These are phyloP conservation scores for Caenorhabditis drosophilae DNA, from an alignment of 2,888 invertebrate species.

Conservation along the genomic window DNA sequence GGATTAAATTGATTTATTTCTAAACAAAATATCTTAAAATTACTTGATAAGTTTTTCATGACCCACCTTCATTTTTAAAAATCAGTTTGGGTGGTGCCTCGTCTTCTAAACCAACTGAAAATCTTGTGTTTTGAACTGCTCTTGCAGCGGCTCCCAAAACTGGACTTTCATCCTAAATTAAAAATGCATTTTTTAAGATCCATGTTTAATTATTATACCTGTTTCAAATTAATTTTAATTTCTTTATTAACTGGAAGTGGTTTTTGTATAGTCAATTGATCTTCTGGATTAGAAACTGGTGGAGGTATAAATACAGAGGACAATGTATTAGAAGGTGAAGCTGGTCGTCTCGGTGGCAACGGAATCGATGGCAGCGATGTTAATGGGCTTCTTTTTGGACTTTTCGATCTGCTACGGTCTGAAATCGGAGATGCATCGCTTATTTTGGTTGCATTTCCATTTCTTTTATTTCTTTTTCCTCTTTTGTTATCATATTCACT, in stretches of 20 bases:
- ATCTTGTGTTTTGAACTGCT: background rate
- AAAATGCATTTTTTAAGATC: no score
- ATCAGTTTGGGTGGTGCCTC: background rate
- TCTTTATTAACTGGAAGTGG: background rate
- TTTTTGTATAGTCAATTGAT: background rate
- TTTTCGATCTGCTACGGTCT: no score
- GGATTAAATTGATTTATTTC: background rate
- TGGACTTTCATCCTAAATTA: no score
- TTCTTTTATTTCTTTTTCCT: background rate
- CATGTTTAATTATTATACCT: no score
- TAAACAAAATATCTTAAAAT: background rate
- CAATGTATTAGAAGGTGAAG: no score
- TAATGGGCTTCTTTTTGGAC: no score
- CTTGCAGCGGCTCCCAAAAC: background rate
- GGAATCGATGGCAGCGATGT: no score
- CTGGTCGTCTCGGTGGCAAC: background rate
- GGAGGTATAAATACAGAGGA: background rate
- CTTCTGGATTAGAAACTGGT: background rate
- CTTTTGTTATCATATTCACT: background rate
- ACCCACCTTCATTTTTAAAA: background rate
- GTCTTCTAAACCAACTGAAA: slow-evolving; percentile 1
- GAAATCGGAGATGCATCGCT: no score
- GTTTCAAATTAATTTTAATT: background rate
- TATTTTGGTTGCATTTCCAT: no score
- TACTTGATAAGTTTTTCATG: background rate